phyloP scores from a whole-genome alignment of 2,797 vertebrate genomes.

The Mus spretus region DNA sequence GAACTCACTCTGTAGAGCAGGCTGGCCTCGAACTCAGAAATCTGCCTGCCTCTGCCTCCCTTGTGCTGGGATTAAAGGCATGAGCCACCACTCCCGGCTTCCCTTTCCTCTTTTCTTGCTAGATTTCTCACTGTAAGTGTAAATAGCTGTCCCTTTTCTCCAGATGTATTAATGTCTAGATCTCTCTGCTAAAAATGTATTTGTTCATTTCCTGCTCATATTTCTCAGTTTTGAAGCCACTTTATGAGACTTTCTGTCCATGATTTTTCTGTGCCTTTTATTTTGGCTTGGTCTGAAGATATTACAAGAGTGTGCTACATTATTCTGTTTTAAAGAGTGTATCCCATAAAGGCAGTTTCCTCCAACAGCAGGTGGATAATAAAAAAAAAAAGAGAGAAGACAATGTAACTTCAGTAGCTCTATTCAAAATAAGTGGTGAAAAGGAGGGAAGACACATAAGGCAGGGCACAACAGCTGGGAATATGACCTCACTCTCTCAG shows the following conservation, averaged over 20 bases:
- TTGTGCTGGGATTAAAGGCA: too few species aligned
- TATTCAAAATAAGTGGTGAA: conserved; percentile 35
- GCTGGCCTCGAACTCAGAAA: too few species aligned
- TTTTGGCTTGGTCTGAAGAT: conserved; percentile 83
- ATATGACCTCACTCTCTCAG: conserved; percentile 44
- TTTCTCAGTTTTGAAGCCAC: conserved; percentile 69
- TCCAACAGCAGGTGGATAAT: conserved; percentile 66
- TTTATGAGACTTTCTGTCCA: conserved; percentile 70
- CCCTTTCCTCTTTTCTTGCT: background rate
- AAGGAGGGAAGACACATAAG: background rate
- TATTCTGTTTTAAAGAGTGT: conserved; percentile 66
- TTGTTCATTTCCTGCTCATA: conserved; percentile 79
- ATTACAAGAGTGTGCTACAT: conserved; percentile 78
- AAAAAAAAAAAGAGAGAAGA: background rate
- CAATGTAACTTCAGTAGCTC: background rate
- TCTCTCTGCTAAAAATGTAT: conserved; percentile 48
- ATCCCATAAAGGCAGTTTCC: conserved; percentile 21
- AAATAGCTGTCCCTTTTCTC: conserved; percentile 63
- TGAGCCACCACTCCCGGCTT: too few species aligned
- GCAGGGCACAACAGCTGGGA: conserved; percentile 55
- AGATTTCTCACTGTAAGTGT: conserved; percentile 70
- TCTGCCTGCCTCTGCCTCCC: too few species aligned
- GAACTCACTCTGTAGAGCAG: too few species aligned
- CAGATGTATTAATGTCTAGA: conserved; percentile 69
- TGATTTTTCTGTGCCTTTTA: conserved; percentile 81